phyloP scores from a whole-genome alignment of 1,140 invertebrate genomes.

The Drosophila sechellia region DNA sequence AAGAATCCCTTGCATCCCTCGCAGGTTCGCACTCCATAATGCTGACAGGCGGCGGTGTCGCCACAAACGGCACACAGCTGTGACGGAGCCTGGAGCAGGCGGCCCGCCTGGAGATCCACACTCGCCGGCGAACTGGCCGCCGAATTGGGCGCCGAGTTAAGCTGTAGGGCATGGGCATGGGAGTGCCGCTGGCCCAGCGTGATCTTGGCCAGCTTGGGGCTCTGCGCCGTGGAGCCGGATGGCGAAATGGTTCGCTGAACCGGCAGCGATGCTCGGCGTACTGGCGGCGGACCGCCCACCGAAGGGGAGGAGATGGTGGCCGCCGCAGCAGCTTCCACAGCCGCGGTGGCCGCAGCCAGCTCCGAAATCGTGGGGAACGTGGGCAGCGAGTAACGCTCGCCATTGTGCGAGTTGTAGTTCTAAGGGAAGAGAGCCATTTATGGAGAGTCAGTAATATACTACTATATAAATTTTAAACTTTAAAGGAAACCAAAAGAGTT shows the following conservation, averaged over 20 bases:
- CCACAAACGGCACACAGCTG: conserved; percentile 99
- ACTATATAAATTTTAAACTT: neutral
- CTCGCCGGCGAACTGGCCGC: conserved; percentile 88
- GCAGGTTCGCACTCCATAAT: conserved; percentile 98
- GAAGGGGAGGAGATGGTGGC: conserved; percentile 47
- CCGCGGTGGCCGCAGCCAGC: conserved; percentile 86
- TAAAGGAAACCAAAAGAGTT: too few relatives aligned
- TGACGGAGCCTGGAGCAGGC: conserved; percentile 88
- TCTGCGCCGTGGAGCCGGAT: conserved; percentile 86
- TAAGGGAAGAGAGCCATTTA: conserved; percentile 3
- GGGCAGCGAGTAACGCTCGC: conserved; percentile 87
- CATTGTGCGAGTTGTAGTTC: conserved; percentile 65
- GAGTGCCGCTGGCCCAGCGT: conserved; percentile 84
- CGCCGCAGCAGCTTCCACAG: conserved; percentile 34
- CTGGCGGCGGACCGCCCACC: conserved; percentile 85
- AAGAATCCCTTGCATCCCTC: conserved; percentile 99
- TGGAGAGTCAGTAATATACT: neutral
- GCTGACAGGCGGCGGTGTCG: conserved; percentile 98
- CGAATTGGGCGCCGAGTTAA: conserved; percentile 88
- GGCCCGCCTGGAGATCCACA: conserved; percentile 71
- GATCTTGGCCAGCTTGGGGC: conserved; percentile 87
- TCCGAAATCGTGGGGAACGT: conserved; percentile 87
- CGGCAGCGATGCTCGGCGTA: conserved; percentile 89
- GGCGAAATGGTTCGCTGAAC: conserved; percentile 91
- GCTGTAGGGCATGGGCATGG: conserved; percentile 49